Conservation (phyloP, 2,113 vertebrate species). For the Myrmecobius fasciatus region DNA sequence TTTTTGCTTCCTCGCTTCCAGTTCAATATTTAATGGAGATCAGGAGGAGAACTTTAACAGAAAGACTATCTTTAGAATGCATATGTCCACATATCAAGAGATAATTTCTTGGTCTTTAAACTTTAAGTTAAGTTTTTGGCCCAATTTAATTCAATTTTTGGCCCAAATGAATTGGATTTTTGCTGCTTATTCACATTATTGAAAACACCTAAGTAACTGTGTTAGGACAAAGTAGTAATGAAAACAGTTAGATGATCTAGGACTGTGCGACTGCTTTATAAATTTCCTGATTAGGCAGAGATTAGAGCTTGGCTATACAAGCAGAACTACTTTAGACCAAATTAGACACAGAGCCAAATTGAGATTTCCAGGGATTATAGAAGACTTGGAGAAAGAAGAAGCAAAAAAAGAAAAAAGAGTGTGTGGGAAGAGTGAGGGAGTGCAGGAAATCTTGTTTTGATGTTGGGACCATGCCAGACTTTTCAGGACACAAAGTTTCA, state of each 20-base stretch:
- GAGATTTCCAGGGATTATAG: constrained; percentile 32
- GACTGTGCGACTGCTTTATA: not conserved
- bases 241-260: constrained; percentile 46
- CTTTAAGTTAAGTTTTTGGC: constrained; percentile 1
- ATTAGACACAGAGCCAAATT: constrained; percentile 26
- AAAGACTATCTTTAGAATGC: not conserved
- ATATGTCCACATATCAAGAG: constrained; percentile 3
- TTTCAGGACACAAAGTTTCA: constrained; percentile 44
- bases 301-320: constrained; percentile 30
- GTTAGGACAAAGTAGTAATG: constrained; percentile 9
- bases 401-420: constrained; percentile 17
- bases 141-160: constrained; percentile 8
- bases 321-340: constrained; percentile 33
- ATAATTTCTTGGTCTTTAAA: constrained; percentile 43
- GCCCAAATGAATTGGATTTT: constrained; percentile 5
- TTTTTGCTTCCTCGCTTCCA: constrained; percentile 30
- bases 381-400: constrained; percentile 13
- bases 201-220: constrained; percentile 30
- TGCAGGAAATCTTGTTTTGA: constrained; percentile 24
- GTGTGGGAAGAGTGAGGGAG: not conserved
- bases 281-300: constrained; percentile 35
- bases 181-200: constrained; percentile 20
- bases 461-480: not conserved
- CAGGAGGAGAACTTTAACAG: not conserved
- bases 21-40: constrained; percentile 43